A percentile compares a stretch with the other conserved stretches of the same genome.
phyloP scores from a whole-genome alignment of 2,888 invertebrate species.

The Stenurella melanura region DNA sequence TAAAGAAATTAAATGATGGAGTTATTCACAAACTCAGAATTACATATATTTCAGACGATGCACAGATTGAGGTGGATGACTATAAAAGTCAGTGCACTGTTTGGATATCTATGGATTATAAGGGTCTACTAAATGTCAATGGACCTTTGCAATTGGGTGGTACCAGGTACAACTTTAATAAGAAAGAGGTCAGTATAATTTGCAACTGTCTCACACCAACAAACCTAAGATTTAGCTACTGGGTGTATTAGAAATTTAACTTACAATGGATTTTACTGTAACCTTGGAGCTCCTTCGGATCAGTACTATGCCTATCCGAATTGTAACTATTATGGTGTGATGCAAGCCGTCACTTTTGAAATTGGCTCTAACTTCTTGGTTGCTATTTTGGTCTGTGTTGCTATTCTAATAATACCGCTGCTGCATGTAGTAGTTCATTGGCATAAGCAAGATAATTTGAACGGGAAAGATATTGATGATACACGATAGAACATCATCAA shows the following conservation, averaged over 20 bases:
- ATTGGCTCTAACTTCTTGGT: slow-evolving; percentile 92
- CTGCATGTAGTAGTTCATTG: slow-evolving; percentile 93
- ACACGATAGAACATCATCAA: slow-evolving; percentile 98
- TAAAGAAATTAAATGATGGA: slow-evolving; percentile 86
- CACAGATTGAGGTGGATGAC: slow-evolving; percentile 69
- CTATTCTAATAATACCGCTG: slow-evolving; percentile 88
- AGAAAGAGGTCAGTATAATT: slow-evolving; percentile 78
- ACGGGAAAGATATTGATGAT: slow-evolving; percentile 95
- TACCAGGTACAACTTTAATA: slow-evolving; percentile 79
- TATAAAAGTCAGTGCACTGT: slow-evolving; percentile 69
- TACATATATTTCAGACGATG: slow-evolving; percentile 74
- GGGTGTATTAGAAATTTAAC: slow-evolving; percentile 96
- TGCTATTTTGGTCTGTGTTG: slow-evolving; percentile 91
- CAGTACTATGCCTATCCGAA: slow-evolving; percentile 80
- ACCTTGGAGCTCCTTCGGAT: slow-evolving; percentile 88
- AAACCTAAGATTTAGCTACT: slow-evolving; percentile 82
- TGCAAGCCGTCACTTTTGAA: slow-evolving; percentile 87
- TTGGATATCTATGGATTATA: slow-evolving; percentile 62
- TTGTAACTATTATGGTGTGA: slow-evolving; percentile 83
- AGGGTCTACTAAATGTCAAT: slow-evolving; percentile 79
- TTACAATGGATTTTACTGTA: slow-evolving; percentile 90
- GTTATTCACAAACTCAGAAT: slow-evolving; percentile 92
- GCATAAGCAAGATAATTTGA: slow-evolving; percentile 88
- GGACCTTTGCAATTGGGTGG: slow-evolving; percentile 92
- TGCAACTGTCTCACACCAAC: slow-evolving; percentile 84